Conservation (phyloP, 2,113 vertebrate species). For the Chlorodrepanis virens region DNA sequence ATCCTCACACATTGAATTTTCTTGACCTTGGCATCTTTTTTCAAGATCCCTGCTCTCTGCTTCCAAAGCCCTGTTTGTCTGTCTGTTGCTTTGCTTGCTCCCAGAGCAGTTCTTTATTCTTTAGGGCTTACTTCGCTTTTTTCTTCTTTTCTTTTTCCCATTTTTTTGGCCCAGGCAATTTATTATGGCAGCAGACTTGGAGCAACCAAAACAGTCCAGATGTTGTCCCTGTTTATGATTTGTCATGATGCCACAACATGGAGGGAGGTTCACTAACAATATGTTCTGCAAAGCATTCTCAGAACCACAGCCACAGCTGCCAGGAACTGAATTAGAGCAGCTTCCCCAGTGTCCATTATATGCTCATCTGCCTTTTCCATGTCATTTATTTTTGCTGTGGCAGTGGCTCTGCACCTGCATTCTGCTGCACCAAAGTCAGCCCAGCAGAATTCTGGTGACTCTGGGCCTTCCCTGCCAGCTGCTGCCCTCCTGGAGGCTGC, state of each 20-base stretch:
- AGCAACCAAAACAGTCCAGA: constrained; percentile 42
- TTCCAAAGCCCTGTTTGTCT: constrained; percentile 14
- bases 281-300: constrained; percentile 24
- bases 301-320: background rate
- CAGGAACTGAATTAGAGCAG: constrained; percentile 16
- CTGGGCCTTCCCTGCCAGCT: background rate
- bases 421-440: background rate
- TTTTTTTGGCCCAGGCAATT: background rate
- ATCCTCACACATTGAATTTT: background rate
- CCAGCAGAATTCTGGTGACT: background rate
- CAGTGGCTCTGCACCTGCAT: constrained; percentile 18
- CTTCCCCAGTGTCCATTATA: constrained; percentile 4
- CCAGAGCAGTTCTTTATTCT: background rate
- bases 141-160: background rate
- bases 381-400: constrained; percentile 18
- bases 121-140: background rate
- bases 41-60: background rate
- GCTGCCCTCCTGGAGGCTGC: background rate
- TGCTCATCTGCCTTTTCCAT: background rate
- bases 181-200: constrained; percentile 49
- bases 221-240: constrained; percentile 16
- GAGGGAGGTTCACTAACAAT: constrained; percentile 41
- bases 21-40: constrained; percentile 25
- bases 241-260: constrained; percentile 48
- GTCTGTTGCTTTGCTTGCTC: constrained; percentile 4